phyloP scores from a whole-genome alignment of 2,797 vertebrate genomes.

The Antennarius maculatus region DNA sequence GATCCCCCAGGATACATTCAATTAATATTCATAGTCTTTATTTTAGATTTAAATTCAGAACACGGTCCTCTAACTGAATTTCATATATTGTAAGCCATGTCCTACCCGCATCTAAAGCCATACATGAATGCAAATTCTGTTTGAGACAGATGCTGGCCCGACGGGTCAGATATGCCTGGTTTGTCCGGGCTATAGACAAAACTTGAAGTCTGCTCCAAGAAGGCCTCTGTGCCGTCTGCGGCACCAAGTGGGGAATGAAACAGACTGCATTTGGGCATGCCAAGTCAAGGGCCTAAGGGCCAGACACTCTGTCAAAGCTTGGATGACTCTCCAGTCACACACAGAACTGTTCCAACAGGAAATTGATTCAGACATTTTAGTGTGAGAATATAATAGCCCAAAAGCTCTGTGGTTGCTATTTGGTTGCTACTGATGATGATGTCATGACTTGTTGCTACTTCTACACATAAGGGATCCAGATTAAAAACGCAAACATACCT shows the following conservation, averaged over 20 bases:
- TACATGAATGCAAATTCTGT: not conserved
- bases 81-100: no score
- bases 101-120: no score
- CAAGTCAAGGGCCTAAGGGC: slow-evolving; percentile 42
- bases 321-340: slow-evolving; percentile 17
- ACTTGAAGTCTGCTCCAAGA: slow-evolving; percentile 45
- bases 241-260: slow-evolving; percentile 35
- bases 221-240: slow-evolving; percentile 29
- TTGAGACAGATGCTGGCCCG: slow-evolving; percentile 38
- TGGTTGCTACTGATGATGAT: no score
- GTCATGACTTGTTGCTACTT: no score
- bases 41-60: not conserved
- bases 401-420: no score
- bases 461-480: no score
- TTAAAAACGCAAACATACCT: no score
- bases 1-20: not conserved
- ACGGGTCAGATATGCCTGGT: slow-evolving; percentile 36
- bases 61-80: no score
- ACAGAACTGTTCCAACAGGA: slow-evolving; percentile 4
- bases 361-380: not conserved
- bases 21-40: not conserved
- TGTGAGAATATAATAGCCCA: not conserved
- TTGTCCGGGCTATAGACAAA: slow-evolving; percentile 47
- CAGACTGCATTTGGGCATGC: slow-evolving; percentile 57
- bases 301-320: slow-evolving; percentile 21